A percentile compares a stretch with the other conserved stretches of the same genome.
Evolutionary conservation across 2,797 vertebrate species (phyloP).

Genomic region (Ciconia nigra): DNA sequence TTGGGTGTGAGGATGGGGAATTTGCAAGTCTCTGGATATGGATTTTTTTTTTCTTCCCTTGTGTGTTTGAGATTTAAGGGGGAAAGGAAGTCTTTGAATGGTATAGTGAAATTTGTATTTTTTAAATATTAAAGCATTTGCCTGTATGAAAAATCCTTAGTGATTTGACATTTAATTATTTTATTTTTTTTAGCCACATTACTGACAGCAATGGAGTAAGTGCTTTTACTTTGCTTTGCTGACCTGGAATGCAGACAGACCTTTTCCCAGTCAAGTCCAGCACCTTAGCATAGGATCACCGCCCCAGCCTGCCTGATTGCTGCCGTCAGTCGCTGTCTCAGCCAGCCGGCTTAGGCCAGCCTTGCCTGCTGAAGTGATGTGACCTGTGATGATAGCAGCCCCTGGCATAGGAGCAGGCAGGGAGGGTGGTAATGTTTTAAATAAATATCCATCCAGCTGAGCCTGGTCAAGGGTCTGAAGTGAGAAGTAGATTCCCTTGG

Average conservation of each 20-base stretch:
- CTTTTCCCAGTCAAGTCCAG: background rate
- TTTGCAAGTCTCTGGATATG: background rate
- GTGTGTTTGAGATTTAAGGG: background rate
- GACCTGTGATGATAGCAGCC: background rate
- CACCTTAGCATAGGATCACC: background rate
- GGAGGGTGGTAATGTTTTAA: background rate
- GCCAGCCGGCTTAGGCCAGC: background rate
- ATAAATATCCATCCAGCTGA: background rate
- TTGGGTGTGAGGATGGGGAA: background rate
- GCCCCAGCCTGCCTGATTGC: background rate
- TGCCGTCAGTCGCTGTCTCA: background rate
- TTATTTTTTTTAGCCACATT: background rate
- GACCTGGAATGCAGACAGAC: background rate
- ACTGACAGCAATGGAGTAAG: fast-evolving
- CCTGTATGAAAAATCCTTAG: background rate
- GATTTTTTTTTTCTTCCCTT: background rate
- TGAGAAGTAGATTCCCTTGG: background rate
- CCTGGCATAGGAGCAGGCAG: background rate
- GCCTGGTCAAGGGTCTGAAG: background rate
- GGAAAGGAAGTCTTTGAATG: background rate
- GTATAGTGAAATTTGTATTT: background rate
- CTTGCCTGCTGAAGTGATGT: background rate
- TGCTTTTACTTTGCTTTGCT: background rate
- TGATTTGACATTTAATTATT: background rate
- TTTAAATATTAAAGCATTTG: background rate